Conservation (phyloP, 2,113 vertebrate genomes). For the Dissostichus mawsoni region DNA sequence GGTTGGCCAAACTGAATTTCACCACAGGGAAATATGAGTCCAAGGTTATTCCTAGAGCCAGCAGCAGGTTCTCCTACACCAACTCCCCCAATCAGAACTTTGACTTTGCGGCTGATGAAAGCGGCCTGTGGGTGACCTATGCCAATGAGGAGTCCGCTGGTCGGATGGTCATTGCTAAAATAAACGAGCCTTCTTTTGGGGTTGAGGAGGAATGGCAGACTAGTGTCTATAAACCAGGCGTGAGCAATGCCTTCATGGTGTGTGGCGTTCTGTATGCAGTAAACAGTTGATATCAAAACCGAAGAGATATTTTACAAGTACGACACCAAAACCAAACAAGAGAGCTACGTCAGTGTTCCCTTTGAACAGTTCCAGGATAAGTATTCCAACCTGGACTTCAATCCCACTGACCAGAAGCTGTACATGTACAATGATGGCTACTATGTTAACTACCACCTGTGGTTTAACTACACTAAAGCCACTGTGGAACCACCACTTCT, state of each 20-base stretch:
- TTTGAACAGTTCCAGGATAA: constrained; percentile 83
- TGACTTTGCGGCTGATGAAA: constrained; percentile 84
- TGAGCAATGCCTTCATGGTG: constrained; percentile 84
- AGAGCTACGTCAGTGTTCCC: constrained; percentile 69
- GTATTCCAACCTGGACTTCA: constrained; percentile 82
- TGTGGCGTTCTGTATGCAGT: constrained; percentile 84
- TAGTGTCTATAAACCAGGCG: constrained; percentile 74
- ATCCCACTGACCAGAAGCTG: constrained; percentile 84
- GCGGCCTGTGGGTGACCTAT: constrained; percentile 83
- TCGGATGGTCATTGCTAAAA: constrained; percentile 77
- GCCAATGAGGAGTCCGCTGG: constrained; percentile 75
- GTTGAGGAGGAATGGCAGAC: constrained; percentile 81
- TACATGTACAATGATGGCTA: constrained; percentile 88
- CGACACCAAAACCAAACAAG: constrained; percentile 77
- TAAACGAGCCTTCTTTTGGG: constrained; percentile 78
- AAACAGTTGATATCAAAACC: constrained; percentile 68
- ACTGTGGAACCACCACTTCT: constrained; percentile 12
- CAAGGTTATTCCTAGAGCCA: constrained; percentile 67
- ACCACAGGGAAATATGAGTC: constrained; percentile 61
- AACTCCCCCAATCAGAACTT: constrained; percentile 67
- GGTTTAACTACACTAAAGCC: constrained; percentile 69
- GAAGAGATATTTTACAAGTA: constrained; percentile 86
- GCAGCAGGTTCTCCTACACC: constrained; percentile 73
- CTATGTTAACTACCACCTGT: constrained; percentile 77
- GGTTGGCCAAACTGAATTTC: constrained; percentile 76